Conservation (phyloP, 2,888 invertebrate genomes). For the Melanargia galathea region DNA sequence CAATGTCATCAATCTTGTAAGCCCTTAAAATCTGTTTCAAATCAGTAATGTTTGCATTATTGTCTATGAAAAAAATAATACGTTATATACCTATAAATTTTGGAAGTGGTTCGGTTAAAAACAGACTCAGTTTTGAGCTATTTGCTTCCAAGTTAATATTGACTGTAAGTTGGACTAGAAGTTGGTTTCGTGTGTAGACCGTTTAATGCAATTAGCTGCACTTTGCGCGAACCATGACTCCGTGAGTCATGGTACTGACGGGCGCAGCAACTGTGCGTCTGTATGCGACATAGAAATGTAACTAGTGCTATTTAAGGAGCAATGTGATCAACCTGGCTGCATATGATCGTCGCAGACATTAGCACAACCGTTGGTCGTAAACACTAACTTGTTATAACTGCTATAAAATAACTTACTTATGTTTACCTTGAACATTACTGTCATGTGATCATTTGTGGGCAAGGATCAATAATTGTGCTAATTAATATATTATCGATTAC, state of each 20-base stretch:
- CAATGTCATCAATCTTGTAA: no score
- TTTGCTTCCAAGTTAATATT: no score
- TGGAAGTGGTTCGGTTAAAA: no score
- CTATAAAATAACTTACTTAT: neutral
- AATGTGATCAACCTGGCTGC: conserved; percentile 26
- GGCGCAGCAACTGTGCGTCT: conserved; percentile 21
- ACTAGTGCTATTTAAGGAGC: conserved; percentile 26
- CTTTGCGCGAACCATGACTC: no score
- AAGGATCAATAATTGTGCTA: neutral
- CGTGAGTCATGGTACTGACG: conserved; percentile 17
- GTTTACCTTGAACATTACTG: neutral
- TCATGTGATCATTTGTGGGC: neutral
- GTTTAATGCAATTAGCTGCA: neutral
- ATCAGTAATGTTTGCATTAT: no score
- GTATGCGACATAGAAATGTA: conserved; percentile 31
- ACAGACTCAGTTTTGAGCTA: no score
- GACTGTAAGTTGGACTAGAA: neutral
- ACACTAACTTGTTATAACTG: neutral
- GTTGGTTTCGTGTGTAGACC: neutral
- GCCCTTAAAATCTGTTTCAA: no score
- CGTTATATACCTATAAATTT: no score
- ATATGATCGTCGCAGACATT: neutral
- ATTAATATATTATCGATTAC: neutral
- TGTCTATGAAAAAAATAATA: no score
- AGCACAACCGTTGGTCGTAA: neutral